Evolutionary conservation across 2,113 vertebrate genomes (phyloP).

Genomic region (Sapayoa aenigma): DNA sequence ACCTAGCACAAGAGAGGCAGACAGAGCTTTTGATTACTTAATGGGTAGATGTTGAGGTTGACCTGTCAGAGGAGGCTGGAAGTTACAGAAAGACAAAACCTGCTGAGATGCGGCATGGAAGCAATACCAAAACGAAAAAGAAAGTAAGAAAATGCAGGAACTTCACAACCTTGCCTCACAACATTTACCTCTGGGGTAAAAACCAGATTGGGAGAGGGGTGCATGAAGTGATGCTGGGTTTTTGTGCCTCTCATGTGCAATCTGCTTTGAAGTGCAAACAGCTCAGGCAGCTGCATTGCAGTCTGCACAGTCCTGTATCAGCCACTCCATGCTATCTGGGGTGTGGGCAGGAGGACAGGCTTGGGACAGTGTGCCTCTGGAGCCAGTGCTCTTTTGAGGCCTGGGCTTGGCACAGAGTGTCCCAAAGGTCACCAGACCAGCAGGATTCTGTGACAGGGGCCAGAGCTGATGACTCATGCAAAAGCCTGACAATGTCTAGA

Average conservation of each 20-base stretch:
- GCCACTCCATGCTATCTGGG: fast-evolving
- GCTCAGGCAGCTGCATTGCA: neutral
- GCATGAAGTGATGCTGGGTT: fast-evolving
- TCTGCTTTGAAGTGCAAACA: neutral
- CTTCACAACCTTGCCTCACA: neutral
- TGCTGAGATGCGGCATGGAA: fast-evolving
- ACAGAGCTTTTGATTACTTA: neutral
- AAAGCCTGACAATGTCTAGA: neutral
- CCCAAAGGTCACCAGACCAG: neutral
- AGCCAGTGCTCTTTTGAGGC: fast-evolving
- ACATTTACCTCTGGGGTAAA: neutral
- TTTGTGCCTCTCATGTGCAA: neutral
- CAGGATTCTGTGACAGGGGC: neutral
- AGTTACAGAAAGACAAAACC: neutral
- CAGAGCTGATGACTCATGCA: neutral
- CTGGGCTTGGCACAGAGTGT: neutral
- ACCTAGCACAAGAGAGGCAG: neutral
- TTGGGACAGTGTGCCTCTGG: neutral
- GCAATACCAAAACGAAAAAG: neutral
- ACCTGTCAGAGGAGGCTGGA: neutral
- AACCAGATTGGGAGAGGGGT: neutral
- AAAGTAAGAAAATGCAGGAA: neutral
- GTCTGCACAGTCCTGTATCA: neutral
- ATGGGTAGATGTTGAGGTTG: neutral
- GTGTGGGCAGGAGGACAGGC: neutral